A percentile compares a stretch with the other conserved stretches of the same genome.
Evolutionary conservation across 1,140 invertebrate genomes (phyloP).

Genomic region (Saccostrea glomerata): DNA sequence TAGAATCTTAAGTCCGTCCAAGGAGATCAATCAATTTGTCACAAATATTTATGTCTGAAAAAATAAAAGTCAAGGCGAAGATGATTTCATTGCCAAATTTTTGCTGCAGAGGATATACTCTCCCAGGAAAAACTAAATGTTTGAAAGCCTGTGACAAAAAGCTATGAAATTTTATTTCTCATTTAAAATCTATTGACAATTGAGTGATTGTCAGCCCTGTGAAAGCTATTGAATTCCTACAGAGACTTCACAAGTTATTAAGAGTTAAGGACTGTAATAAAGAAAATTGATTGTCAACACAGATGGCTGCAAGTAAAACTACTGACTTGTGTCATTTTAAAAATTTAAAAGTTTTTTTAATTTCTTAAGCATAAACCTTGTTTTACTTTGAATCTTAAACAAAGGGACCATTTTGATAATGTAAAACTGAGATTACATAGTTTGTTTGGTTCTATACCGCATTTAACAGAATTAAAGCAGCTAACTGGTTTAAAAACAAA

Average conservation of each 20-base stretch:
- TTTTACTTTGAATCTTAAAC: not conserved
- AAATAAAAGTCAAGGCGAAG: not conserved
- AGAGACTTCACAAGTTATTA: not conserved
- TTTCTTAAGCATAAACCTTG: not conserved
- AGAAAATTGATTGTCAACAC: conserved; percentile 4
- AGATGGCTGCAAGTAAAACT: not conserved
- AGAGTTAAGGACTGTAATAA: not conserved
- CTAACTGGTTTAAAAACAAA: not conserved
- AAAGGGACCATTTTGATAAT: not conserved
- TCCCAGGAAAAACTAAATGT: not conserved
- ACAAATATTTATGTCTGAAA: not conserved
- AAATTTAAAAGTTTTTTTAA: not conserved
- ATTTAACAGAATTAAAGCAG: conserved; percentile 1
- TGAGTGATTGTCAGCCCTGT: not conserved
- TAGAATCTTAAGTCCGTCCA: not conserved
- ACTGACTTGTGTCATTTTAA: conserved; percentile 14
- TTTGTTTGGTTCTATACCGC: conserved; percentile 3
- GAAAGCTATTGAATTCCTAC: not conserved
- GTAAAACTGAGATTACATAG: not conserved
- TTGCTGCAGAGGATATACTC: not conserved
- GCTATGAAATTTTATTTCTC: not conserved
- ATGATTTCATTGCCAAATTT: not conserved
- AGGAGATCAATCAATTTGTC: conserved; percentile 8
- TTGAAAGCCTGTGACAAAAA: not conserved
- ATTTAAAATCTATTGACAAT: not conserved